These are phyloP conservation scores for Drosophila micromelanica DNA, from an alignment of 1,140 invertebrate species.

Conservation along the genomic window DNA sequence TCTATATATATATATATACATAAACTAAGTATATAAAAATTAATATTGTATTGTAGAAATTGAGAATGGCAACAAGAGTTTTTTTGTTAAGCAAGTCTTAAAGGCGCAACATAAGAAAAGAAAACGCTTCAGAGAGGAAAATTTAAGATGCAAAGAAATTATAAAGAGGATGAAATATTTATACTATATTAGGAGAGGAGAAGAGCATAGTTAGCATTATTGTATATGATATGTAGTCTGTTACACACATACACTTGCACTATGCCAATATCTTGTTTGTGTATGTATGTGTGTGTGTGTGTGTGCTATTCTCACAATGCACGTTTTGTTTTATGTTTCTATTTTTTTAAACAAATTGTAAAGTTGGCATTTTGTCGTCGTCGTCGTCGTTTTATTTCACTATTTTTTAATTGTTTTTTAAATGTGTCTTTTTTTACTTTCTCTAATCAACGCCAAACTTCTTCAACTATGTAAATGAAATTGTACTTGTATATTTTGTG, in stretches of 20 bases:
- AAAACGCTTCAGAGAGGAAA: slow-evolving; percentile 15
- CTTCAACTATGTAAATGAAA: slow-evolving; percentile 28
- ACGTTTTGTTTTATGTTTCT: slow-evolving; percentile 36
- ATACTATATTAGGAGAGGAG: slow-evolving; percentile 48
- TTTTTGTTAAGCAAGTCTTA: slow-evolving; percentile 64
- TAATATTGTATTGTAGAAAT: slow-evolving; percentile 54
- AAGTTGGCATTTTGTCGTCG: slow-evolving; percentile 50
- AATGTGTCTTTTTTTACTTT: slow-evolving; percentile 10
- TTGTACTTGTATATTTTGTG: slow-evolving; percentile 36
- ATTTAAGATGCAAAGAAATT: slow-evolving; percentile 23
- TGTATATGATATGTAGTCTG: slow-evolving; percentile 65
- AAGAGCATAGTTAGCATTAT: slow-evolving; percentile 76
- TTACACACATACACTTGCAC: slow-evolving; percentile 32
- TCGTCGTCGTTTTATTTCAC: slow-evolving; percentile 25
- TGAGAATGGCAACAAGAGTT: slow-evolving; percentile 42
- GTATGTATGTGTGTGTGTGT: slow-evolving; percentile 4
- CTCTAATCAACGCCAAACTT: slow-evolving; percentile 14
- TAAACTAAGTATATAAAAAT: slow-evolving; percentile 40
- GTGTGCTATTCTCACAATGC: slow-evolving; percentile 26
- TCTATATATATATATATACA: slow-evolving; percentile 18
- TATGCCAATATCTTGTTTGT: slow-evolving; percentile 31
- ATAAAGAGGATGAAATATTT: slow-evolving; percentile 49
- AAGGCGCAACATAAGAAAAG: slow-evolving; percentile 47
- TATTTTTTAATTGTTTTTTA: slow-evolving; percentile 24
- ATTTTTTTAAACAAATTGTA: slow-evolving; percentile 59